phyloP scores from a whole-genome alignment of 1,140 invertebrate species.

The Trichonephila inaurata region DNA sequence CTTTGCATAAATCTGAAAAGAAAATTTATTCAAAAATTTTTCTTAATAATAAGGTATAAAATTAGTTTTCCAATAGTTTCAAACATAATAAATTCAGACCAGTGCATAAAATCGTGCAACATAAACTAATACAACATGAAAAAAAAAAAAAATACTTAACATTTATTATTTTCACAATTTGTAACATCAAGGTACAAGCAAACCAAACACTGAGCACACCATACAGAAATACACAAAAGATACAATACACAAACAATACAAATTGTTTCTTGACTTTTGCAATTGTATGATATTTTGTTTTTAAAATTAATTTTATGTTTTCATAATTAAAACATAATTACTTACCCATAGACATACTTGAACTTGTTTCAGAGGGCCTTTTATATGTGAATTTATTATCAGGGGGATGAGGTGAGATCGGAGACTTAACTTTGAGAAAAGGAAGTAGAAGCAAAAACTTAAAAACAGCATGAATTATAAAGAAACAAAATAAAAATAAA shows the following conservation, averaged over 20 bases:
- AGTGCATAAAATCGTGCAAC: constrained; percentile 15
- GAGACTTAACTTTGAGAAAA: constrained; percentile 76
- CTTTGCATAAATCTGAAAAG: no score
- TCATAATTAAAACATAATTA: constrained; percentile 61
- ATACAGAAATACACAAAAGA: not conserved
- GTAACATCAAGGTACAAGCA: constrained; percentile 20
- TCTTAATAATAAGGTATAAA: no score
- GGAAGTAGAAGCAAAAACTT: constrained; percentile 72
- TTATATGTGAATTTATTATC: constrained; percentile 76
- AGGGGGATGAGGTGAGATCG: constrained; percentile 75
- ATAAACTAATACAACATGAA: not conserved
- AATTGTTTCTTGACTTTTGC: not conserved
- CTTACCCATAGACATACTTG: constrained; percentile 76
- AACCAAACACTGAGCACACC: constrained; percentile 30
- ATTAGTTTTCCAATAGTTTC: not conserved
- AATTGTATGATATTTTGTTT: not conserved
- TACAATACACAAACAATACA: constrained; percentile 24
- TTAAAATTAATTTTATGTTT: constrained; percentile 18
- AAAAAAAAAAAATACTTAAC: not conserved
- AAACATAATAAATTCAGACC: not conserved
- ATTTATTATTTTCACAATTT: not conserved
- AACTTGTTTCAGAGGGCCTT: constrained; percentile 76
- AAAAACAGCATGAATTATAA: constrained; percentile 60
- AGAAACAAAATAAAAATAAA: constrained; percentile 63
- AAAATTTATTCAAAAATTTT: no score